Evolutionary conservation across 2,113 vertebrate species (phyloP), one percentile per base, ranked within the genome.

Genomic region (Grammomys surdaster): DNA sequence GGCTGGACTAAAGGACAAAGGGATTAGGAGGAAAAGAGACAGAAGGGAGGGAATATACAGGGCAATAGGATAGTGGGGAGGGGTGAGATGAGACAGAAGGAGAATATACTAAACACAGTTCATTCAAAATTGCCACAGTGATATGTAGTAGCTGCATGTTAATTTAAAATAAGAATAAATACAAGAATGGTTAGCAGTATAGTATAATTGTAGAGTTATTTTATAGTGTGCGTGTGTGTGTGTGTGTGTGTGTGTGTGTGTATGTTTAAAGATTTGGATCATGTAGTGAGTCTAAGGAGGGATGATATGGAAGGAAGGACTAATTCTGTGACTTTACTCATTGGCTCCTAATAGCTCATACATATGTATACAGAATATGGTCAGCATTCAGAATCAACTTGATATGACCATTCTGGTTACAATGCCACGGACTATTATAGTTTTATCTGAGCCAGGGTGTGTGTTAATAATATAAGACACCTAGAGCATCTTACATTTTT

Each of bases 401-500:
- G 24, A 33, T n/a, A 17, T 20, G 51, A 16, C 20, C 46, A 12
- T 63, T n/a, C 31, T 78, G 70, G 36, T 6, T 31, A 1, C 51
- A 14, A 26, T 9, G 24, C 75, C 8, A 26, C 0, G 3, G 46
- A 31, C 28, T 16, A 65, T 13, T 43, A 82, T 26, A 82, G 26
- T 3, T 72, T 46, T 73, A 4, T 46, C 24, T 48, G 7, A 17
- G 4, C 10, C 77, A 3, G 75, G 65, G 9, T 4, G 2, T 54
- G 0, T 51, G 12, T n/a, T 67, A 67, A 40, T 67, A 67, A 40
- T 14, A 4, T n/a, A 51, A 56, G 9, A 7, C 6, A 5, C 14
- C 65, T 7, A 13, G 1, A 33, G 13, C 2, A 26, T 31, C 0
- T 0, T 2, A 0, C 0, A 26, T 3, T 22, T 20, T 85, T 60